These are phyloP conservation scores for Odocoileus hemionus DNA, from an alignment of 2,113 vertebrate genomes.

Conservation along the genomic window DNA sequence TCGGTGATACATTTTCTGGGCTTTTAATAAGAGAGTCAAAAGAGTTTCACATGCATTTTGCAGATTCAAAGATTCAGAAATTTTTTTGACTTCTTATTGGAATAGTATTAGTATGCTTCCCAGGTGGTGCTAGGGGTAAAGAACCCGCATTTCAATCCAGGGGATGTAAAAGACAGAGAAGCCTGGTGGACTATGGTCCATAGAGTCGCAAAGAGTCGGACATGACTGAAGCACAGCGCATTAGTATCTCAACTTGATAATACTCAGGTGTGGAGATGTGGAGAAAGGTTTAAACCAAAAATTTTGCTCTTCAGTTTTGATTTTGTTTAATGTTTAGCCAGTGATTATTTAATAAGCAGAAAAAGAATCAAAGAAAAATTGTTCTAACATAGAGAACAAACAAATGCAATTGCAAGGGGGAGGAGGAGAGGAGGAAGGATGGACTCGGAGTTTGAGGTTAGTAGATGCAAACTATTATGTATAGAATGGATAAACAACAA, in stretches of 20 bases:
- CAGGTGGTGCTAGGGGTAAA: not conserved
- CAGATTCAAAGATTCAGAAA: not conserved
- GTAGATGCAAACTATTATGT: not conserved
- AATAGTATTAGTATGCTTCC: not conserved
- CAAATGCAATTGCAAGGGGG: not conserved
- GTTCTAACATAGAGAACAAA: not conserved
- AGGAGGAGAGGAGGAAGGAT: not conserved
- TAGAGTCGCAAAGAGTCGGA: accelerated
- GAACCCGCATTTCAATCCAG: not conserved
- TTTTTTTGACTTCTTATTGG: not conserved
- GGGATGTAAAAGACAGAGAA: not conserved
- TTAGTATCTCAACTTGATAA: not conserved
- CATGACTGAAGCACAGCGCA: not conserved
- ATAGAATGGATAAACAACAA: not conserved
- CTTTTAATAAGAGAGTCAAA: not conserved
- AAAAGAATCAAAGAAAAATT: not conserved
- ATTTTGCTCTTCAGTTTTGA: not conserved
- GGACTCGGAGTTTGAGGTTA: not conserved
- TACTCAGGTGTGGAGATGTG: not conserved
- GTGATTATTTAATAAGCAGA: not conserved
- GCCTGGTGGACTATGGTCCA: not conserved
- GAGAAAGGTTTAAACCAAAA: not conserved
- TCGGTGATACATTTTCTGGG: not conserved
- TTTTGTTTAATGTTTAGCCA: not conserved
- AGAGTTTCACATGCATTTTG: not conserved